phyloP scores from a whole-genome alignment of 2,888 invertebrate genomes.

The Sceliomorpha sp. region DNA sequence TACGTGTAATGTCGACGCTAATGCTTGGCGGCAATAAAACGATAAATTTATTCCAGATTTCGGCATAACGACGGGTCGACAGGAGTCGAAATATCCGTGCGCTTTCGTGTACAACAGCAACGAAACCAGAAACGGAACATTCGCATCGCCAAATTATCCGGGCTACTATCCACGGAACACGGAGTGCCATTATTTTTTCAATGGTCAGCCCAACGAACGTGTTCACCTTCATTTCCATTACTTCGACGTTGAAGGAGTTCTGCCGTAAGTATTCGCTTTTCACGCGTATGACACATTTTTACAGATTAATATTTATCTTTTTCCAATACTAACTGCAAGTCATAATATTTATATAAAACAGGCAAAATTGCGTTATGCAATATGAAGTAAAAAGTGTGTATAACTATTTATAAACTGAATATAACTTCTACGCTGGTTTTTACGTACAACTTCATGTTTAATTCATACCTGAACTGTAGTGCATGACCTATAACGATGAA shows the following conservation, averaged over 20 bases:
- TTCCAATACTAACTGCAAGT: too few relatives aligned
- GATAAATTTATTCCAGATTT: constrained; percentile 85
- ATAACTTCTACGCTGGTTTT: too few relatives aligned
- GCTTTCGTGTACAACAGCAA: constrained; percentile 94
- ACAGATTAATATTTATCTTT: too few relatives aligned
- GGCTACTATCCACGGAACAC: constrained; percentile 94
- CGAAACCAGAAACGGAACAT: constrained; percentile 88
- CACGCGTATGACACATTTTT: constrained; percentile 16
- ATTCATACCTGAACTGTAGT: too few relatives aligned
- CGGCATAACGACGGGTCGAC: constrained; percentile 91
- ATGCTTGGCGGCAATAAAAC: too few relatives aligned
- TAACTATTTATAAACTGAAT: too few relatives aligned
- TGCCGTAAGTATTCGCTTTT: constrained; percentile 89
- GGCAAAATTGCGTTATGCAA: too few relatives aligned
- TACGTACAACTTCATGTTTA: too few relatives aligned
- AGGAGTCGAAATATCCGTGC: constrained; percentile 89
- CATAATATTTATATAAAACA: too few relatives aligned
- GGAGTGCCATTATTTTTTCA: constrained; percentile 95
- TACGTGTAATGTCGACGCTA: too few relatives aligned
- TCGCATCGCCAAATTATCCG: constrained; percentile 94
- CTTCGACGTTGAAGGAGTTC: constrained; percentile 96
- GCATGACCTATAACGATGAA: too few relatives aligned
- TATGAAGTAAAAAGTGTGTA: too few relatives aligned
- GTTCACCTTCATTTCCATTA: constrained; percentile 92
- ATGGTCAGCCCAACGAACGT: constrained; percentile 88